These are phyloP conservation scores for Callorhinus ursinus DNA, from an alignment of 2,113 vertebrate species.

Conservation along the genomic window DNA sequence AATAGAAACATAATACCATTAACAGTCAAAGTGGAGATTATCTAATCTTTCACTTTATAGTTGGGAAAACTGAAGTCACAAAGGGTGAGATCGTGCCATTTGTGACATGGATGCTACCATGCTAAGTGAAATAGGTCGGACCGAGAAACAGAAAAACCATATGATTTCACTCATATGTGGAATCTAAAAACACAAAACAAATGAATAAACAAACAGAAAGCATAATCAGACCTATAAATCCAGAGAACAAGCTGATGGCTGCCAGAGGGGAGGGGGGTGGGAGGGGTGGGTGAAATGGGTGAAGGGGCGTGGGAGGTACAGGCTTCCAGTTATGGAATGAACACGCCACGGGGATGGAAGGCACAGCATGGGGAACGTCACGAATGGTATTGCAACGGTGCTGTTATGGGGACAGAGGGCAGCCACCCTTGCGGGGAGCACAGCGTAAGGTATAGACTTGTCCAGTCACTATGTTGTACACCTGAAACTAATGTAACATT, in stretches of 20 bases:
- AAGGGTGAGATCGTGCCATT: neutral
- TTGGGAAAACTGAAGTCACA: conserved; percentile 29
- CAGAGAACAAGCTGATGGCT: neutral
- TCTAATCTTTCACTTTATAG: neutral
- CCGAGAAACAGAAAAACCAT: neutral
- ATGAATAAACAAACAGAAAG: neutral
- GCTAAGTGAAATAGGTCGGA: neutral
- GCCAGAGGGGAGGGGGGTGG: neutral
- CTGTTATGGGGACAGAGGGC: neutral
- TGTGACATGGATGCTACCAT: neutral
- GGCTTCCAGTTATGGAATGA: neutral
- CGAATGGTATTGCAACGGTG: neutral
- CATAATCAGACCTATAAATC: neutral
- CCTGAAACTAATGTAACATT: neutral
- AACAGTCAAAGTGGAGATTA: conserved; percentile 5
- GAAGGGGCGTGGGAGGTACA: neutral
- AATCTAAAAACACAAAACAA: neutral
- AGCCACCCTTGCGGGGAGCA: neutral
- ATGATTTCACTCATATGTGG: neutral
- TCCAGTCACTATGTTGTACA: neutral
- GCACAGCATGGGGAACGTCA: neutral
- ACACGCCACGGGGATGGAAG: neutral
- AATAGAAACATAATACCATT: conserved; percentile 38
- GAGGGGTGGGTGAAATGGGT: neutral
- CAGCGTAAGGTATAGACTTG: neutral